Evolutionary conservation across 2,113 vertebrate species (phyloP), one percentile per base, ranked within the genome.

Genomic region (Bubo blakistoni): DNA sequence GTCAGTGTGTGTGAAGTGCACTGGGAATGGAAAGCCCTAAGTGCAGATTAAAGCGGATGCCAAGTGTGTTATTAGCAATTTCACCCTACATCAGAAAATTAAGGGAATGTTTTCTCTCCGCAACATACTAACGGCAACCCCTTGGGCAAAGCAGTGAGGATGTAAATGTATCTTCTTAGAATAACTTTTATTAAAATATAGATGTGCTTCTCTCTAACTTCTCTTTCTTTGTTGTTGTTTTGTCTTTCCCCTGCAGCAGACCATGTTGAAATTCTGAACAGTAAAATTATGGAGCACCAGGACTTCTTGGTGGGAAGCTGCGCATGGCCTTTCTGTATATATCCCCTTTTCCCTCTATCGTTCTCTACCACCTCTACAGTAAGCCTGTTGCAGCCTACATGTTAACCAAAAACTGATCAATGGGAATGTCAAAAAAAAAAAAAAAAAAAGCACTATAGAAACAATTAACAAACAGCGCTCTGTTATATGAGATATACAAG

Each of bases 311-410:
- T 98, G 98, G 98, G 99, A 98, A 98, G 98, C 97, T 98, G 97
- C 95, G 91, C 98, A 96, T 97, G 99, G 98, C 98, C 98, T 98
- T 99, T 99, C 96, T 98, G 98, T 94, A 95, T 96, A 96, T 98
- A 97, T 93, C 72, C 86, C 83, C 81, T 94, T 94, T 69, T 97
- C 97, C 94, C 93, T 94, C 92, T 98, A 47, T 98, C 97, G 32
- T 99, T 98, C 93, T 98, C 98, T 98, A 98, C 98, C 88, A 98
- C 98, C 91, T 98, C 98, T 98, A 98, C 99, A 98, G 98, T 99
- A 99, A 99, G 98, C 98, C 98, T 98, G 97, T 97, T 98, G 98
- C 98, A 98, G 98, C 99, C 98, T 98, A 98, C 97, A 98, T 98
- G 98, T 98, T 99, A 99, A 98, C 98, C 96, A 97, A 98, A 98